Evolutionary conservation across 2,888 invertebrate species (phyloP).

Genomic region (Apotomis turbidana): DNA sequence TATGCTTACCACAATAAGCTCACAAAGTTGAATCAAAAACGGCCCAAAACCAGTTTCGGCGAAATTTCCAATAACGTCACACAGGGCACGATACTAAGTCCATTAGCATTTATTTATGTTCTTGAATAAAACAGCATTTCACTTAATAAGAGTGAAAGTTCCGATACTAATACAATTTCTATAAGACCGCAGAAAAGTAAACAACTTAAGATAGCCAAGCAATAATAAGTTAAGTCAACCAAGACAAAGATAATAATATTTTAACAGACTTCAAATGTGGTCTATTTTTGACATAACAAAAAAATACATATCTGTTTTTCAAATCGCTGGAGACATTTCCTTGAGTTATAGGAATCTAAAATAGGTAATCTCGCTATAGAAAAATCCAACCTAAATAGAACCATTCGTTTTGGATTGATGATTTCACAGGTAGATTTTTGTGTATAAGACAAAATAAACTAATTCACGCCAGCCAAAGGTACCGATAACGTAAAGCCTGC

Average conservation of each 20-base stretch:
- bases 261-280: background rate
- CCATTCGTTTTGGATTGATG: no score
- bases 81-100: conserved; percentile 25
- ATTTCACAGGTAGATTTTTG: no score
- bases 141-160: conserved; percentile 40
- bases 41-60: conserved; percentile 12
- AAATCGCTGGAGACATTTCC: no score
- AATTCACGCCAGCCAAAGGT: no score
- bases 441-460: no score
- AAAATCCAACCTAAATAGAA: no score
- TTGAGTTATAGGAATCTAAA: no score
- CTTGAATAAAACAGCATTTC: conserved; percentile 33
- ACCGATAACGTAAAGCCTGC: no score
- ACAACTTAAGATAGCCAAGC: conserved; percentile 29
- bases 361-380: no score
- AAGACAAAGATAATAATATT: conserved; percentile 5
- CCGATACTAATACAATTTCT: conserved; percentile 41
- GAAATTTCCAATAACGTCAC: conserved; percentile 16
- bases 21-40: background rate
- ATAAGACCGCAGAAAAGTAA: conserved; percentile 40
- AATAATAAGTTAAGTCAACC: conserved; percentile 1
- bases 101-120: conserved; percentile 38
- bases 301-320: no score
- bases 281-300: background rate
- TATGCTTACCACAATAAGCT: no score